Base-by-base conservation (phyloP, 2,888 invertebrate species). In the Coelopa pilipes region DNA sequence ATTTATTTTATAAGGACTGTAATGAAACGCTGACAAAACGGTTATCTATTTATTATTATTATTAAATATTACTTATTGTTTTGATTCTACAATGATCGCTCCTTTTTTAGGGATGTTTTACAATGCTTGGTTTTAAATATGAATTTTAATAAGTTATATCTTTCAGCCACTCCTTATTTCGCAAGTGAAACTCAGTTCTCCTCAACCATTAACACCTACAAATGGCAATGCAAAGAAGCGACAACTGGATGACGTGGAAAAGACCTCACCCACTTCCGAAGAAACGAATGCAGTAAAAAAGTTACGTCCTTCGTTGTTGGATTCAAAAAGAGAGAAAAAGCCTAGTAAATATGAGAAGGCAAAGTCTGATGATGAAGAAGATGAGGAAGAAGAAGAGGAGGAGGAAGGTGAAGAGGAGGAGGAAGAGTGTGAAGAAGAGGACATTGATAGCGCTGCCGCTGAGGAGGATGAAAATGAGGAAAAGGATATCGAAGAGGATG, bases 321-420 rank as follows among this genome's bases (percentile, higher is more conserved):
- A 86, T 74, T 82, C 82, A 0, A 86, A 85, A 69, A 83, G 84
- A 7, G 81, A 82, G 11, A 87, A 87, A 60, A 84, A 85, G 50
- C 79, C 81, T 13, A 85, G 82, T 70, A 85, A 83, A 75, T 86
- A 88, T 77, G 86, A 85, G 72, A 83, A 81, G 76, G 81, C 80
- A 2, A 84, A 84, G 63, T 80, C 82, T 0, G 85, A 84, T 34
- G 82, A 84, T 17, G 81, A 84, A 10, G 77, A 79, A 15, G 78
- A 81, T 13, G 79, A 81, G 12, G 79, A 81, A n/a, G 81, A 84
- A 10, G 77, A 79, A 15, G 78, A 81, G 12, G 79, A 81, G 12
- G 81, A 81, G 19, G 82, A 82, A 1, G 84, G 81, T 19, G 79
- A 82, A 69, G 80, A 80, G 76, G 77, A 68, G 12, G 80, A 81